These are phyloP conservation scores for Pelodiscus sinensis DNA, from an alignment of 2,113 vertebrate species.

Conservation along the genomic window DNA sequence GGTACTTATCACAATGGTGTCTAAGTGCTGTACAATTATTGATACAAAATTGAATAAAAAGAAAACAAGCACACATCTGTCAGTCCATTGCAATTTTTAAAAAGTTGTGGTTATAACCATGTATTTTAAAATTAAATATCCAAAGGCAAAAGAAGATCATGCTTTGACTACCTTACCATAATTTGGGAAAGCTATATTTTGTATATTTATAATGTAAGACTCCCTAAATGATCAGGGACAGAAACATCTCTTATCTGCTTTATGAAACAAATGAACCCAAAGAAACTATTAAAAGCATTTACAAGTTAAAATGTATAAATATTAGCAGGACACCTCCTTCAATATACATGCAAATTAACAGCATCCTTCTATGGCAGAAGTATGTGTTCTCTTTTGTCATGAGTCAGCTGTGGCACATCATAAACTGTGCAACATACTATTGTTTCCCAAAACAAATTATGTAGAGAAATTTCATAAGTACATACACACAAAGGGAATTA, in stretches of 20 bases:
- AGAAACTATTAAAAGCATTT: neutral
- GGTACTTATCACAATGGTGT: neutral
- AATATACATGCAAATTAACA: neutral
- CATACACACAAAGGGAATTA: neutral
- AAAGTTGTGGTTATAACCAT: neutral
- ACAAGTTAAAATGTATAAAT: neutral
- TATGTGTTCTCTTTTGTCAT: neutral
- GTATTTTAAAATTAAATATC: neutral
- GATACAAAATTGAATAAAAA: neutral
- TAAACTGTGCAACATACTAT: neutral
- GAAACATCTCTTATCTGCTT: rapidly evolving
- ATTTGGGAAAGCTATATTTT: neutral
- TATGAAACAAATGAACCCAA: neutral
- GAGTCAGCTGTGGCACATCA: neutral
- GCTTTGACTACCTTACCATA: rapidly evolving
- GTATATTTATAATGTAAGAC: neutral
- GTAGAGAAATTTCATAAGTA: neutral
- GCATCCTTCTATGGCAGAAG: constrained; percentile 14
- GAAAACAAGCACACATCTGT: neutral
- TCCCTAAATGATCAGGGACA: neutral
- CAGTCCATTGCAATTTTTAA: neutral
- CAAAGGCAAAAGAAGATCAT: neutral
- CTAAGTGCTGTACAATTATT: neutral
- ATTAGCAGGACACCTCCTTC: neutral
- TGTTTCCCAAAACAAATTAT: neutral